Conservation (phyloP, 2,113 vertebrate genomes). For the Amphiprion ocellaris region DNA sequence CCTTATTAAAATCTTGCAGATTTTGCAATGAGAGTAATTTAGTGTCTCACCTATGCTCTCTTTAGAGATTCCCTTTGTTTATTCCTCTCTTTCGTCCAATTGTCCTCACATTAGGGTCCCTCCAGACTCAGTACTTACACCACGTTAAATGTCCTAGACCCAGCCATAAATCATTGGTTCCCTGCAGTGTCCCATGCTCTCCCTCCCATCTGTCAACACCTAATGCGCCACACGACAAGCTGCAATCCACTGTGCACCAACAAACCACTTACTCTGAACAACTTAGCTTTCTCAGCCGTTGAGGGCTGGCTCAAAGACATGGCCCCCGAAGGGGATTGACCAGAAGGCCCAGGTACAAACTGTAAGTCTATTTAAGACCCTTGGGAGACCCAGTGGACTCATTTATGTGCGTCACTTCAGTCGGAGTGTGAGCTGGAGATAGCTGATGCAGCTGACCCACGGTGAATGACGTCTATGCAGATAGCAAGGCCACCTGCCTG, state of each 20-base stretch:
- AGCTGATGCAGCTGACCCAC: constrained; percentile 47
- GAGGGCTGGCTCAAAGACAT: constrained; percentile 53
- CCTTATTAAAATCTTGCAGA: not conserved
- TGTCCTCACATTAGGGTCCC: constrained; percentile 59
- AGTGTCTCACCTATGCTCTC: not conserved
- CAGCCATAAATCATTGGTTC: constrained; percentile 80
- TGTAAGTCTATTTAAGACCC: constrained; percentile 45
- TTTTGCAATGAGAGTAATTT: constrained; percentile 10
- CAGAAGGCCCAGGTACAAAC: constrained; percentile 51
- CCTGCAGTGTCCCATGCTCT: constrained; percentile 66
- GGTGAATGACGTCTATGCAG: constrained; percentile 37
- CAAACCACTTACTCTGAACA: constrained; percentile 66
- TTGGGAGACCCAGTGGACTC: constrained; percentile 14
- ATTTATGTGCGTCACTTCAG: constrained; percentile 45
- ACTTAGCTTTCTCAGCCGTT: constrained; percentile 60
- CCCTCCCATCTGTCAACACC: constrained; percentile 83
- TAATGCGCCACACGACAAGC: constrained; percentile 75
- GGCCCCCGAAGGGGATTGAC: constrained; percentile 41
- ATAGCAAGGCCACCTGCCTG: constrained; percentile 33
- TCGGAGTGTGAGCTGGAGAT: constrained; percentile 21
- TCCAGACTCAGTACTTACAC: constrained; percentile 70
- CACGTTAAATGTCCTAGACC: constrained; percentile 70
- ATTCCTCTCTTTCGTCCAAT: constrained; percentile 40
- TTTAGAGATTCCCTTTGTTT: constrained; percentile 42
- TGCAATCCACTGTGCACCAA: constrained; percentile 72